Evolutionary conservation across 2,113 vertebrate genomes (phyloP).

Genomic region (Periophthalmus modestus): DNA sequence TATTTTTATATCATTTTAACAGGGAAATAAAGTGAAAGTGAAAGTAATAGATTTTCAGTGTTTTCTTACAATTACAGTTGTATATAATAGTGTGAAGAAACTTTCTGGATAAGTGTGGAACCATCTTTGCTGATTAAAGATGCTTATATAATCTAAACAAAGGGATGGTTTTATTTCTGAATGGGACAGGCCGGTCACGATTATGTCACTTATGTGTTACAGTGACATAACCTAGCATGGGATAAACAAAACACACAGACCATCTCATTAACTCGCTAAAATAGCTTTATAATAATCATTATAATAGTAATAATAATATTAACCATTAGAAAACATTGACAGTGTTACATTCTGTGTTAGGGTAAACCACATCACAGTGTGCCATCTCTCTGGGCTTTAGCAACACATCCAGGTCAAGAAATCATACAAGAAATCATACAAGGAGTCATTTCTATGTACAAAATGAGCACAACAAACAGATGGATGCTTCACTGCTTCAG

Average conservation of each 20-base stretch:
- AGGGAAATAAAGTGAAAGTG: neutral
- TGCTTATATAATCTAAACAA: neutral
- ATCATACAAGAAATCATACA: conserved; percentile 63
- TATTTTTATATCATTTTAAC: neutral
- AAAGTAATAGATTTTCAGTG: neutral
- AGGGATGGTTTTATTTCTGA: neutral
- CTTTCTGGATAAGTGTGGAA: too few relatives aligned
- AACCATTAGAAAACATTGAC: conserved; percentile 78
- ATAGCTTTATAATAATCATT: conserved; percentile 83
- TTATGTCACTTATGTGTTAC: too few relatives aligned
- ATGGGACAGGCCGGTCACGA: neutral
- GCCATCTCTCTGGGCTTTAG: conserved; percentile 75
- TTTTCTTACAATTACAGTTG: neutral
- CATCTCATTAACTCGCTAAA: conserved; percentile 77
- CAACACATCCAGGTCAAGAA: conserved; percentile 68
- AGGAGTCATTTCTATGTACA: conserved; percentile 66
- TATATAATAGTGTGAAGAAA: neutral
- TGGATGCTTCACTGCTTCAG: conserved; percentile 14
- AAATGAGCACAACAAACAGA: conserved; percentile 59
- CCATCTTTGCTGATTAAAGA: neutral
- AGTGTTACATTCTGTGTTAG: conserved; percentile 83
- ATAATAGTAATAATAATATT: conserved; percentile 76
- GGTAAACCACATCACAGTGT: conserved; percentile 82
- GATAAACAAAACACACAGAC: conserved; percentile 31
- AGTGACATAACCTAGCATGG: too few relatives aligned